These are phyloP conservation scores for Menura novaehollandiae DNA, from an alignment of 2,113 vertebrate species.

Conservation along the genomic window DNA sequence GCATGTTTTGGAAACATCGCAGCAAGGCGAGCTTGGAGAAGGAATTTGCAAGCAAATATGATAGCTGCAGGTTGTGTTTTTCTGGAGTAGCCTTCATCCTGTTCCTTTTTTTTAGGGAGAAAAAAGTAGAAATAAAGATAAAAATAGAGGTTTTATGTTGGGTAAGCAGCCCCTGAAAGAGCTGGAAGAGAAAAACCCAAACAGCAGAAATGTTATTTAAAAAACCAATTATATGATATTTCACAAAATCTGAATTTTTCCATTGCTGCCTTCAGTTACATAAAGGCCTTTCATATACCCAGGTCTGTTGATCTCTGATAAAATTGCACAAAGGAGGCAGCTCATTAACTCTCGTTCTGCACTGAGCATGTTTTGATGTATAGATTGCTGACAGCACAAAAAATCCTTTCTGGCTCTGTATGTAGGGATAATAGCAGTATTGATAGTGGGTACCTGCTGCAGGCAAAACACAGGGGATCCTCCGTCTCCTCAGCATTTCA, in stretches of 20 bases:
- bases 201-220: not conserved
- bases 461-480: constrained; percentile 1
- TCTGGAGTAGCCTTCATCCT: not conserved
- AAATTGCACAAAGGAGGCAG: constrained; percentile 16
- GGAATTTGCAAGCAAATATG: not conserved
- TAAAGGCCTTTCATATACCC: not conserved
- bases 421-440: not conserved
- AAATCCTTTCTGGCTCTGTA: not conserved
- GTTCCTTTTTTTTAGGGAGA: not conserved
- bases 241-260: not conserved
- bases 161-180: not conserved
- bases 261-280: not conserved
- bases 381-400: constrained; percentile 25
- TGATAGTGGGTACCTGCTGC: not conserved
- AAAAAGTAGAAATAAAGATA: not conserved
- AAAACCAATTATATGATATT: not conserved
- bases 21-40: not conserved
- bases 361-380: constrained; percentile 38
- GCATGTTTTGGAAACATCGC: not conserved
- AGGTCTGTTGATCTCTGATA: constrained; percentile 18
- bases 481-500: not conserved
- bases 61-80: not conserved
- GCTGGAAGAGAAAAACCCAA: not conserved
- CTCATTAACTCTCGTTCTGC: not conserved
- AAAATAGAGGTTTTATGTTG: not conserved